Evolutionary conservation across 2,113 vertebrate species (phyloP).

Genomic region (Plecotus auritus): DNA sequence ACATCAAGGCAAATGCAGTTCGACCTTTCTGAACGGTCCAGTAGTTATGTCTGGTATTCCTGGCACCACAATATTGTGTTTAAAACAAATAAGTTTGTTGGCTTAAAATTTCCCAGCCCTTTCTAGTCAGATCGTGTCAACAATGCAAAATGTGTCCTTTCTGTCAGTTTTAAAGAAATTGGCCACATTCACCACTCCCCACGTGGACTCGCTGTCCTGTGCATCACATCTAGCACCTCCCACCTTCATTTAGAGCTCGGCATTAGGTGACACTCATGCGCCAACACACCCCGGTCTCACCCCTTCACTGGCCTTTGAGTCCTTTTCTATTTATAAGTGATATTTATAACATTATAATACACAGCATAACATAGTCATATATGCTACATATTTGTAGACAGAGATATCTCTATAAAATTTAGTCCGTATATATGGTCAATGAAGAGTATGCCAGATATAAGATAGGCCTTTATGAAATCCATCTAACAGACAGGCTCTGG

Average conservation of each 20-base stretch:
- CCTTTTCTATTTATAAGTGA: background rate
- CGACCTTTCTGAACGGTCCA: background rate
- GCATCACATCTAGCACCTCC: background rate
- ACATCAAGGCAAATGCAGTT: background rate
- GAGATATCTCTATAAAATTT: background rate
- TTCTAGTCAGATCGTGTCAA: background rate
- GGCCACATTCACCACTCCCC: background rate
- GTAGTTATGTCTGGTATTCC: fast-evolving
- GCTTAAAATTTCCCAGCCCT: background rate
- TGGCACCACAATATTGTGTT: background rate
- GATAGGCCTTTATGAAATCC: background rate
- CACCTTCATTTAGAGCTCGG: background rate
- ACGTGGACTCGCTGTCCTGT: background rate
- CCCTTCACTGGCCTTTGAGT: background rate
- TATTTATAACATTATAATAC: background rate
- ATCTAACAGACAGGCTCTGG: fast-evolving
- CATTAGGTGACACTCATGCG: fast-evolving
- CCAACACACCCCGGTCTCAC: background rate
- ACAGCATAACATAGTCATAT: background rate
- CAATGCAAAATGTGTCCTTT: background rate
- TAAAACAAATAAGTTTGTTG: background rate
- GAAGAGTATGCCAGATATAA: background rate
- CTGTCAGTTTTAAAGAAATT: background rate
- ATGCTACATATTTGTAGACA: background rate
- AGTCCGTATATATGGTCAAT: too few relatives aligned